phyloP scores from a whole-genome alignment of 2,888 invertebrate species.

The Nemotelus pantherinus region DNA sequence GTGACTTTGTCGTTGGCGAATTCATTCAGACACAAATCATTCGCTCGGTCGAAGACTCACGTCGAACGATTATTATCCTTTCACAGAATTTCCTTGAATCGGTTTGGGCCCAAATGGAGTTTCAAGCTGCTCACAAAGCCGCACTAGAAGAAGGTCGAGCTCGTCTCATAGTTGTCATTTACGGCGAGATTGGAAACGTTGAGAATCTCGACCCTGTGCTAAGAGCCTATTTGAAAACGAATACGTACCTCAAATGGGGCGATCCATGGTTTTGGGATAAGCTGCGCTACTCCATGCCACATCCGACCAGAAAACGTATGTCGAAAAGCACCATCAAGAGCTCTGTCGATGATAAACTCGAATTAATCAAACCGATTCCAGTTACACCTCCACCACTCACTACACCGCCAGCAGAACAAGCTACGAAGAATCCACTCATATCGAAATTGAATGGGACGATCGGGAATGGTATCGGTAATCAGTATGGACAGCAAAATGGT shows the following conservation, averaged over 20 bases:
- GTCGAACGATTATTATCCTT: constrained; percentile 75
- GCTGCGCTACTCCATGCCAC: constrained; percentile 77
- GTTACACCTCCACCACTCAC: constrained; percentile 62
- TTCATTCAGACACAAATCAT: constrained; percentile 78
- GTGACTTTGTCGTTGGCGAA: constrained; percentile 80
- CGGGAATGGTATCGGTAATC: constrained; percentile 14
- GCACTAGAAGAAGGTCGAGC: constrained; percentile 75
- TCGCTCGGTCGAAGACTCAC: constrained; percentile 75
- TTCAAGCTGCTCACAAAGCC: constrained; percentile 77
- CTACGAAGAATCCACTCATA: constrained; percentile 61
- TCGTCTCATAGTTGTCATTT: constrained; percentile 78
- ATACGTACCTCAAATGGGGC: constrained; percentile 84
- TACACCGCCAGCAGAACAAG: constrained; percentile 63
- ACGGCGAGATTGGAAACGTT: constrained; percentile 73
- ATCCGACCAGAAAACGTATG: constrained; percentile 62
- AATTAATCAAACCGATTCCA: constrained; percentile 63
- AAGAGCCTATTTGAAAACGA: constrained; percentile 75
- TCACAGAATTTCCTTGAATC: constrained; percentile 78
- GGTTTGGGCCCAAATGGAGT: constrained; percentile 80
- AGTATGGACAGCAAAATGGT: constrained; percentile 56
- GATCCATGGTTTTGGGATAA: constrained; percentile 87
- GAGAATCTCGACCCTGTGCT: constrained; percentile 74
- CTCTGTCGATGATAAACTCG: constrained; percentile 64
- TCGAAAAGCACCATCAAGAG: constrained; percentile 62
- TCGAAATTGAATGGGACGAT: constrained; percentile 61